phyloP scores from a whole-genome alignment of 2,113 vertebrate species.

The Ictalurus furcatus region DNA sequence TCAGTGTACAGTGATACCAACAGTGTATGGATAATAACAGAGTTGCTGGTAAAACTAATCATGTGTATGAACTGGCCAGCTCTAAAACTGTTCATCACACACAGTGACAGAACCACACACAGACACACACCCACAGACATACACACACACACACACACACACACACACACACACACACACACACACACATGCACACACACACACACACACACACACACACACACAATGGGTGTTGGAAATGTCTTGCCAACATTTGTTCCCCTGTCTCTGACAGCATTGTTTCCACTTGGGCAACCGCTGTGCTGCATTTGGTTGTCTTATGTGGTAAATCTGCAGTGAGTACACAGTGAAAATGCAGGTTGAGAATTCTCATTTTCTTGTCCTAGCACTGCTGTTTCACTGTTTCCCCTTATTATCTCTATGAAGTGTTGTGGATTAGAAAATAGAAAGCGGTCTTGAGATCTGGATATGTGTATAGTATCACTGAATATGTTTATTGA shows the following conservation, averaged over 20 bases:
- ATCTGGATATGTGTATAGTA: neutral
- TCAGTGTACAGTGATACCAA: neutral
- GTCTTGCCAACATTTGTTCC: neutral
- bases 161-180: slow-evolving; percentile 30
- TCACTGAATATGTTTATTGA: neutral
- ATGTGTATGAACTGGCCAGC: neutral
- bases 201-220: slow-evolving; percentile 38
- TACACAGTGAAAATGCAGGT: neutral
- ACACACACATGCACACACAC: slow-evolving; percentile 6
- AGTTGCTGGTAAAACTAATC: neutral
- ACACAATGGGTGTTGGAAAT: neutral
- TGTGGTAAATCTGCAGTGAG: neutral
- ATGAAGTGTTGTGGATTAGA: neutral
- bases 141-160: slow-evolving; percentile 30
- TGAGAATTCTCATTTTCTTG: slow-evolving; percentile 3
- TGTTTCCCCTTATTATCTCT: neutral
- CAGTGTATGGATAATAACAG: neutral
- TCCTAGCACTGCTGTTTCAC: neutral
- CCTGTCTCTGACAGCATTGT: neutral
- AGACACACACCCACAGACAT: neutral
- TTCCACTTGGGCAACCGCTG: slow-evolving; percentile 16
- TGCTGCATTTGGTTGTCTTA: slow-evolving; percentile 10
- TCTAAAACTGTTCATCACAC: neutral
- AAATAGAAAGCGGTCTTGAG: slow-evolving; percentile 1
- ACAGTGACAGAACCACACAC: neutral